phyloP scores from a whole-genome alignment of 2,888 invertebrate genomes.

The Hyles lineata region DNA sequence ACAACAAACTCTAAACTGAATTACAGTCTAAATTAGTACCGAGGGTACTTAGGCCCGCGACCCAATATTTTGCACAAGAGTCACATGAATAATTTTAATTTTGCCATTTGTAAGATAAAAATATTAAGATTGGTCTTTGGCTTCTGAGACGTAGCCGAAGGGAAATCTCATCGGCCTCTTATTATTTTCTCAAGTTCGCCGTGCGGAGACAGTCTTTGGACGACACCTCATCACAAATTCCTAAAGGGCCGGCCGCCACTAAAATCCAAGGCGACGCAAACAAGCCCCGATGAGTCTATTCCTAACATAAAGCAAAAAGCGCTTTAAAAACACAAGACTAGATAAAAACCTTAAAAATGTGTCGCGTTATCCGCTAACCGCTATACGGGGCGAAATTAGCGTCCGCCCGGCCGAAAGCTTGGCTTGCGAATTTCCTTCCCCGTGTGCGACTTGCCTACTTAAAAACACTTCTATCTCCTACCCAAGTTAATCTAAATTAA shows the following conservation, averaged over 20 bases:
- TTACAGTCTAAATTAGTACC: no score
- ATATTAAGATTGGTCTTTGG: background rate
- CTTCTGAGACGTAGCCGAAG: no score
- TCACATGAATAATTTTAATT: no score
- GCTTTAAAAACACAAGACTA: constrained; percentile 53
- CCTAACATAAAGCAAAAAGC: constrained; percentile 44
- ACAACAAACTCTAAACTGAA: no score
- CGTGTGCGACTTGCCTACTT: constrained; percentile 44
- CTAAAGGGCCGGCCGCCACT: background rate
- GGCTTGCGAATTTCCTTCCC: constrained; percentile 77
- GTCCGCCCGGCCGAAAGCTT: constrained; percentile 76
- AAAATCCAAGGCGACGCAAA: constrained; percentile 37
- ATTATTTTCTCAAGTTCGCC: constrained; percentile 2
- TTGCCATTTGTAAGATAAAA: background rate
- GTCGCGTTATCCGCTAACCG: constrained; percentile 71
- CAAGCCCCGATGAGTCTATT: constrained; percentile 46
- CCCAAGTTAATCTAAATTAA: constrained; percentile 53
- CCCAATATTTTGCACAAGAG: no score
- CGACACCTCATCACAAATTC: constrained; percentile 11
- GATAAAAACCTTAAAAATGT: constrained; percentile 68
- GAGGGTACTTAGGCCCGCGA: no score
- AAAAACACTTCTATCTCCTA: constrained; percentile 38
- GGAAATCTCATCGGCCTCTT: background rate
- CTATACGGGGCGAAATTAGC: constrained; percentile 79
- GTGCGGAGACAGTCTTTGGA: background rate